These are phyloP conservation scores for Onychostruthus taczanowskii DNA, from an alignment of 2,113 vertebrate species.

Conservation along the genomic window DNA sequence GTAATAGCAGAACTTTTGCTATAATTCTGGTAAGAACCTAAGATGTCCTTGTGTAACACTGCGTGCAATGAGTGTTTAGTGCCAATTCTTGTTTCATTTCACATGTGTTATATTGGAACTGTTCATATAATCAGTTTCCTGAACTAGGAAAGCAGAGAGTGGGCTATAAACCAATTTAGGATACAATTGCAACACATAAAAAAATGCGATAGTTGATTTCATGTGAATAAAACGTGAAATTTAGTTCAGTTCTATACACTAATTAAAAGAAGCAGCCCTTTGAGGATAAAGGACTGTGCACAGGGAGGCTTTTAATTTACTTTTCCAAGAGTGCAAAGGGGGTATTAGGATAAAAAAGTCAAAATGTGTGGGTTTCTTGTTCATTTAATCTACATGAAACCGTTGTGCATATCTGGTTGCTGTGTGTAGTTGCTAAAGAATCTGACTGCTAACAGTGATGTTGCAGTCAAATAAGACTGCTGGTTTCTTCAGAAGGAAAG, in stretches of 20 bases:
- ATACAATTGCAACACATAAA: constrained; percentile 23
- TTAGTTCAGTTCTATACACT: constrained; percentile 32
- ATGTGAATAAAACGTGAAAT: constrained; percentile 46
- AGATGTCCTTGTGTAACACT: constrained; percentile 14
- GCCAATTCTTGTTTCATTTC: constrained; percentile 60
- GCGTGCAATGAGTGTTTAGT: not conserved
- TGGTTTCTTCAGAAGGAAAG: not conserved
- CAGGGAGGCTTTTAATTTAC: constrained; percentile 4
- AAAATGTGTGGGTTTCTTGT: constrained; percentile 11
- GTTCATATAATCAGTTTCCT: constrained; percentile 52
- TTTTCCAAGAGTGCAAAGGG: constrained; percentile 4
- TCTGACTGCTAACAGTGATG: not conserved
- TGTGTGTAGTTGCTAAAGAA: not conserved
- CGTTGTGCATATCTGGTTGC: not conserved
- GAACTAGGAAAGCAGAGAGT: constrained; percentile 34
- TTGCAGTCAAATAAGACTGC: not conserved
- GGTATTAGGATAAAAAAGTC: not conserved
- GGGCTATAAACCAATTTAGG: constrained; percentile 48
- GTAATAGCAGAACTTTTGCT: not conserved
- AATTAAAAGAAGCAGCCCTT: constrained; percentile 29
- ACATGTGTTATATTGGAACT: constrained; percentile 59
- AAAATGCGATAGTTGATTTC: constrained; percentile 40
- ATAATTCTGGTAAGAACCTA: constrained; percentile 47
- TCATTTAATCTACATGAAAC: not conserved
- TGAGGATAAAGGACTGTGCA: constrained; percentile 28